These are phyloP conservation scores for Thamnaconus septentrionalis DNA, from an alignment of 2,113 vertebrate species.

Conservation along the genomic window DNA sequence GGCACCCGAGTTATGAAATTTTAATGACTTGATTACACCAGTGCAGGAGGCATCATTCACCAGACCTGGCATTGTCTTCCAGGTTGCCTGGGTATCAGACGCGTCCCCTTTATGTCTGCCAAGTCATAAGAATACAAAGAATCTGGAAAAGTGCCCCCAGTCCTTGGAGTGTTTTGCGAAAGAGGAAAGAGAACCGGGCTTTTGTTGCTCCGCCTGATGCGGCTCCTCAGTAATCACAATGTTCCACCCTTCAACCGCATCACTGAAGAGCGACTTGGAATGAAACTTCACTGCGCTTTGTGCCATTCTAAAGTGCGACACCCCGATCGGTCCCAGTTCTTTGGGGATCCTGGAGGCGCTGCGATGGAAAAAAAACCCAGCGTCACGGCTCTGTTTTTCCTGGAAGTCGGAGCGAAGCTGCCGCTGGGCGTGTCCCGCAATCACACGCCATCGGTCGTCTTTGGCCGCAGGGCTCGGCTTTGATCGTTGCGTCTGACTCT, in stretches of 20 bases:
- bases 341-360: too few species aligned
- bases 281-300: too few species aligned
- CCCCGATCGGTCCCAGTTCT: too few species aligned
- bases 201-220: too few species aligned
- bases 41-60: conserved; percentile 50
- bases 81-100: conserved; percentile 27
- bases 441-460: conserved; percentile 37
- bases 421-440: conserved; percentile 9
- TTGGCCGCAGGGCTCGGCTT: conserved; percentile 14
- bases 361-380: too few species aligned
- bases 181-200: too few species aligned
- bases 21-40: conserved; percentile 56
- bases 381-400: neutral
- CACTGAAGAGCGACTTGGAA: too few species aligned
- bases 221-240: conserved; percentile 13
- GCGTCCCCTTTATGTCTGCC: conserved; percentile 45
- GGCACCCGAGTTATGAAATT: conserved; percentile 44
- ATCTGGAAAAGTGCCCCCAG: conserved; percentile 9
- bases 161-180: too few species aligned
- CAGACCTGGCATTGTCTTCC: conserved; percentile 30
- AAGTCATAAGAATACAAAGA: conserved; percentile 19
- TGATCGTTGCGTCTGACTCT: conserved; percentile 7
- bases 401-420: conserved; percentile 24
- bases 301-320: too few species aligned
- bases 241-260: conserved; percentile 18